Evolutionary conservation across 2,888 invertebrate genomes (phyloP), one percentile per base, ranked within the genome.

Genomic region (Spodoptera picta): DNA sequence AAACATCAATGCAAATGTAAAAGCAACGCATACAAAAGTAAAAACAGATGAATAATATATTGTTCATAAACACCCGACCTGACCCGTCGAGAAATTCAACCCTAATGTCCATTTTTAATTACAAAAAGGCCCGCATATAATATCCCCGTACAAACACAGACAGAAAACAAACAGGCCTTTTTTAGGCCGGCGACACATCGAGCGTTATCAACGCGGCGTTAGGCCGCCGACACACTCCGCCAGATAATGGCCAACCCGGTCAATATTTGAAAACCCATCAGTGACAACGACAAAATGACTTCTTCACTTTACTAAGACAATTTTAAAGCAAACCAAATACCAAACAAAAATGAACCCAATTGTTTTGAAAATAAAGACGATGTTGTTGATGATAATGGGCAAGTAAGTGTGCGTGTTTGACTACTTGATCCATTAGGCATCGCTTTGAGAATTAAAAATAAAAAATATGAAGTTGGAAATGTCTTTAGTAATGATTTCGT

Each of bases 211-310:
- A 84, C 86, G 85, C 80, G 68, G 70, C 63, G 84, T 81, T 83
- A 78, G 82, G 82, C 83, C 86, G 81, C 84, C 87, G 83, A 85
- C 87, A 88, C 88, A 87, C 90, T 87, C 83, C 84, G 84, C 83
- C 79, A 87, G 92, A 93, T 93, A 94, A 93, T 92, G 88, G 89
- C 80, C 83, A 82, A 82, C 81, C 83, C 87, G 84, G 93, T 93
- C 92, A 94, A 94, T 94, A 93, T 94, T 94, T 93, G 92, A 90
- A 91, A 91, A 91, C 85, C 90, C 92, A 93, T 92, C 91, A 90
- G 85, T 83, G 90, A 90, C 90, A 88, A 86, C 88, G 83, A 82
- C 83, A 76, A 85, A 91, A 90, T 88, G 90, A 90, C 92, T 92
- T 90, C 92, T 92, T 91, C 90, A 89, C 90, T 92, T 92, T 86